Evolutionary conservation across 2,888 invertebrate species (phyloP).

Genomic region (Chloroclystis v-ata): DNA sequence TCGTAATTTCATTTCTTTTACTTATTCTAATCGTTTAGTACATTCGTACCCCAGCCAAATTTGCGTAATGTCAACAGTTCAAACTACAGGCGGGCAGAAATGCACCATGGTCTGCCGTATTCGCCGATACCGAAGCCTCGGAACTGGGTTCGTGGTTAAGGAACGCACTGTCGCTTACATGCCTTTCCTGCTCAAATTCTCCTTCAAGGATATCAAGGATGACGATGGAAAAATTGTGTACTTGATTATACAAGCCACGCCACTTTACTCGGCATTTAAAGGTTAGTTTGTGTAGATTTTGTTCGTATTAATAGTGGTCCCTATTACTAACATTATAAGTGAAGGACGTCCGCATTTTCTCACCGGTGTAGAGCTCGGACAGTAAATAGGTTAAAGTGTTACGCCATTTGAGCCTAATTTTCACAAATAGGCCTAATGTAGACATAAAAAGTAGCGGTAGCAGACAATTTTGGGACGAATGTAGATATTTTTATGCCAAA

Average conservation of each 20-base stretch:
- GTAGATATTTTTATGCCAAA: too few species aligned
- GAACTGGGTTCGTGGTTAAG: conserved; percentile 78
- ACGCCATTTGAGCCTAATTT: too few species aligned
- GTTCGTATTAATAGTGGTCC: too few species aligned
- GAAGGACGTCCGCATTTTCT: too few species aligned
- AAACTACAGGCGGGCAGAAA: conserved; percentile 24
- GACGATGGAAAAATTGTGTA: conserved; percentile 75
- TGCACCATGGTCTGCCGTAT: conserved; percentile 70
- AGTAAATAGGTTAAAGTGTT: too few species aligned
- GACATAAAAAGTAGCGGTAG: too few species aligned
- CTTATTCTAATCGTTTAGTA: too few species aligned
- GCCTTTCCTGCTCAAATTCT: conserved; percentile 85
- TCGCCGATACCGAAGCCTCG: conserved; percentile 81
- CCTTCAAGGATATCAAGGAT: conserved; percentile 80
- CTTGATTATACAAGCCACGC: conserved; percentile 84
- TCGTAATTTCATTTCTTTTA: too few species aligned
- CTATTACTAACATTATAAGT: too few species aligned
- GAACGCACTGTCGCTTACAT: conserved; percentile 80
- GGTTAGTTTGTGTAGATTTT: conserved; percentile 78
- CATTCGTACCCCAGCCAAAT: neutral
- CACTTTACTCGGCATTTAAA: conserved; percentile 86
- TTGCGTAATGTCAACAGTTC: conserved; percentile 23
- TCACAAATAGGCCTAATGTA: too few species aligned
- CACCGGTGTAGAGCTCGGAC: too few species aligned
- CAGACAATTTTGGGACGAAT: too few species aligned